A percentile compares a stretch with the other conserved stretches of the same genome.
phyloP scores from a whole-genome alignment of 2,113 vertebrate genomes.

The Glareola pratincola region DNA sequence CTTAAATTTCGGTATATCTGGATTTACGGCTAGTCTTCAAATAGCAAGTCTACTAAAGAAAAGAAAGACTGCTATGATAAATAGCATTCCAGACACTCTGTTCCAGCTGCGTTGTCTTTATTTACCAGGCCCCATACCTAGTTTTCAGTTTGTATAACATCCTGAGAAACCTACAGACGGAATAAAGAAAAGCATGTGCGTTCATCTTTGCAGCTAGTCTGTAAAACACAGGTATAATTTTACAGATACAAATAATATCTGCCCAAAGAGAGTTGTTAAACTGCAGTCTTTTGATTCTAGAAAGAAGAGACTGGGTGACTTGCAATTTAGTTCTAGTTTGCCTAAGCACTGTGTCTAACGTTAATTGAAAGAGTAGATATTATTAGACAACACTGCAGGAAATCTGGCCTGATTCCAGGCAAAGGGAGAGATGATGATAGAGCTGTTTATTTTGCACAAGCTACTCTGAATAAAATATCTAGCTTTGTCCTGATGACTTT shows the following conservation, averaged over 20 bases:
- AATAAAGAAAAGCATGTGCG: background rate
- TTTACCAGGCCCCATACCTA: background rate
- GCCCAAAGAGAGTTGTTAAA: background rate
- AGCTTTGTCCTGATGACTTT: background rate
- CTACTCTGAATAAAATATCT: background rate
- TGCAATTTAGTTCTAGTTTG: conserved; percentile 2
- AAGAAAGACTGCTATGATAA: background rate
- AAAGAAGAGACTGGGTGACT: background rate
- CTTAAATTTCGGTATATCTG: background rate
- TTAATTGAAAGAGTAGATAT: background rate
- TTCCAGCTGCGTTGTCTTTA: background rate
- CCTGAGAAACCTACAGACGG: background rate
- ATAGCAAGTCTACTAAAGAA: background rate
- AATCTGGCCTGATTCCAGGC: background rate
- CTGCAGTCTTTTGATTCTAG: background rate
- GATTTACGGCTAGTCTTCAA: background rate
- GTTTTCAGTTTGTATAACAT: background rate
- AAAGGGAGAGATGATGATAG: background rate
- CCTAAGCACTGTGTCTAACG: background rate
- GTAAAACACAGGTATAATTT: background rate
- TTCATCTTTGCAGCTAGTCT: background rate
- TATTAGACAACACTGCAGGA: background rate
- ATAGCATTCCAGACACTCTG: background rate
- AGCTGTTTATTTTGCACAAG: background rate
- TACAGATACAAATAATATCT: background rate